Percentiles rank a stretch among this genome's conserved stretches.
These are phyloP conservation scores for Ceratosolen fusciceps DNA, from an alignment of 1,140 invertebrate genomes.

Conservation along the genomic window DNA sequence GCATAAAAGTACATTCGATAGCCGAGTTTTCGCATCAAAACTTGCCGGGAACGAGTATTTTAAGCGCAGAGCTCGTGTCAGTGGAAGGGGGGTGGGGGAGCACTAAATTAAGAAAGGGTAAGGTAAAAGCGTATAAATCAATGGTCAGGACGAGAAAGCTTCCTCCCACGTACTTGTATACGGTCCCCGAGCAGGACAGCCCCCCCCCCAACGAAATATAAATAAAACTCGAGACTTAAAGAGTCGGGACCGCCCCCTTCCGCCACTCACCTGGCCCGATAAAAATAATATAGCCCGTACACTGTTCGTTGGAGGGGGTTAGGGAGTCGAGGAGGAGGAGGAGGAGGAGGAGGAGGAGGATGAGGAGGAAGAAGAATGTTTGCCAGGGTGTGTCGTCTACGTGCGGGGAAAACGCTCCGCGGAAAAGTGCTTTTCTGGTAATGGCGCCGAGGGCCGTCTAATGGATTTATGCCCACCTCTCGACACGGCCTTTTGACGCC, in stretches of 20 bases:
- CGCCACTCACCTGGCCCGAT: neutral
- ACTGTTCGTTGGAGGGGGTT: neutral
- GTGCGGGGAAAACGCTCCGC: neutral
- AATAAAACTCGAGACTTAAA: neutral
- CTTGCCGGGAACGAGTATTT: neutral
- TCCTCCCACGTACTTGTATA: neutral
- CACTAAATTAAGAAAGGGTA: neutral
- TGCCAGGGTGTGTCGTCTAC: too few species aligned
- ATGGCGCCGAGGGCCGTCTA: constrained; percentile 36
- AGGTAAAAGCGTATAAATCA: constrained; percentile 10
- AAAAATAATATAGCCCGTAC: neutral
- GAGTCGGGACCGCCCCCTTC: neutral
- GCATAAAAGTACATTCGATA: neutral
- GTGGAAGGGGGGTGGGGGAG: neutral
- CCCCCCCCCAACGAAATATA: too few species aligned
- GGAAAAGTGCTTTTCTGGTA: constrained; percentile 44
- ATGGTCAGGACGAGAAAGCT: neutral
- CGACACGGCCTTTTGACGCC: constrained; percentile 7
- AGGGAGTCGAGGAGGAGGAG: neutral
- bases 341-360: neutral
- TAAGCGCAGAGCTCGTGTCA: neutral
- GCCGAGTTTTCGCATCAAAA: neutral
- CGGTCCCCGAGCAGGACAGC: too few species aligned
- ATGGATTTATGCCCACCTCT: constrained; percentile 43
- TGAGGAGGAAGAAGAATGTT: neutral